phyloP scores from a whole-genome alignment of 1,140 invertebrate genomes.

The Apolygus lucorum region DNA sequence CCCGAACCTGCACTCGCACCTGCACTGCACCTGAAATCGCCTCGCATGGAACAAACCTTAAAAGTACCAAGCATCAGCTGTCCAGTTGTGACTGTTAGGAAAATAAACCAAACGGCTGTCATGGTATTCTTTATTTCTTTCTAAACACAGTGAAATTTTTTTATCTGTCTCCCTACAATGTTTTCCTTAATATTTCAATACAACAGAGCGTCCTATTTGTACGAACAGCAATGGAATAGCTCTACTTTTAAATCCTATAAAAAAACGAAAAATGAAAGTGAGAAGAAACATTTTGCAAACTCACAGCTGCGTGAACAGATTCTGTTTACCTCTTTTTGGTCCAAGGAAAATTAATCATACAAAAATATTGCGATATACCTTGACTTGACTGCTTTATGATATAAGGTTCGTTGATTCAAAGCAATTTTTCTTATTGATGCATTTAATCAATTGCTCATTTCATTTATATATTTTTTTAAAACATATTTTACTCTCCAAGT shows the following conservation, averaged over 20 bases:
- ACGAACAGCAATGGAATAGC: neutral
- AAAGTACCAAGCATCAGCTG: too few relatives aligned
- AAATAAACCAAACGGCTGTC: too few relatives aligned
- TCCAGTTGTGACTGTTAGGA: too few relatives aligned
- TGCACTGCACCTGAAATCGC: too few relatives aligned
- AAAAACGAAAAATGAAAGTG: neutral
- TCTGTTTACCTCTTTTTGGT: neutral
- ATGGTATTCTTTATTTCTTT: neutral
- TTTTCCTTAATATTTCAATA: neutral
- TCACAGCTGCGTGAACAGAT: too few relatives aligned
- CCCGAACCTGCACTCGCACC: too few relatives aligned
- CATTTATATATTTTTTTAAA: neutral
- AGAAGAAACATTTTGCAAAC: neutral
- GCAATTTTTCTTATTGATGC: too few relatives aligned
- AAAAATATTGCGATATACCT: neutral
- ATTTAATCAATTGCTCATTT: too few relatives aligned
- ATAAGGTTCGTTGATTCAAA: neutral
- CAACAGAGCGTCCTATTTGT: neutral
- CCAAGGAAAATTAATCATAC: neutral
- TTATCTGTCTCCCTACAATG: neutral
- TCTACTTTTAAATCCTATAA: neutral
- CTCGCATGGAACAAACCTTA: too few relatives aligned
- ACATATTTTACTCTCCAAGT: neutral
- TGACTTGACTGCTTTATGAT: neutral
- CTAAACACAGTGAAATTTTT: neutral